Evolutionary conservation across 2,113 vertebrate species (phyloP).

Genomic region (Mastomys natalensis): DNA sequence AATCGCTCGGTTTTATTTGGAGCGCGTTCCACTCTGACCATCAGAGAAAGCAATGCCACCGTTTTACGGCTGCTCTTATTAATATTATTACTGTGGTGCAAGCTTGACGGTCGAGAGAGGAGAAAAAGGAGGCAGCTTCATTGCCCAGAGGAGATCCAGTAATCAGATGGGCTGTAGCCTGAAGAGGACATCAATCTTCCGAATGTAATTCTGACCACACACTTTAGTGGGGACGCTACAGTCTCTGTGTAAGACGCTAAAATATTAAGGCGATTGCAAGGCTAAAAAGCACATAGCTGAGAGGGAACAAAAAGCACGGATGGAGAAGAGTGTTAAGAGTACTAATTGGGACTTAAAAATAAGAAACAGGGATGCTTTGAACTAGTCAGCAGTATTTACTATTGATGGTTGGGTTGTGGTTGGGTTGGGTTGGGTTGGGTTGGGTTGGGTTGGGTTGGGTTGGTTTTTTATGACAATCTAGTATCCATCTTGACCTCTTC

Average conservation of each 20-base stretch:
- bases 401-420: background rate
- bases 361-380: background rate
- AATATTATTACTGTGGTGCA: constrained; percentile 77
- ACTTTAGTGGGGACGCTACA: background rate
- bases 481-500: background rate
- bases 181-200: constrained; percentile 72
- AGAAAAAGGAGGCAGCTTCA: constrained; percentile 74
- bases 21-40: constrained; percentile 68
- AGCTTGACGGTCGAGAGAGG: constrained; percentile 70
- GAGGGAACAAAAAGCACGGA: constrained; percentile 39
- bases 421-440: background rate
- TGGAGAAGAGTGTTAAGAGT: constrained; percentile 22
- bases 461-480: background rate
- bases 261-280: constrained; percentile 15
- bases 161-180: constrained; percentile 76
- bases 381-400: background rate
- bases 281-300: constrained; percentile 54
- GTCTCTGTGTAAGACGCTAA: constrained; percentile 57
- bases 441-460: background rate
- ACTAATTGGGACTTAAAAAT: constrained; percentile 19
- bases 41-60: constrained; percentile 73
- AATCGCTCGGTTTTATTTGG: constrained; percentile 72
- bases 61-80: constrained; percentile 79
- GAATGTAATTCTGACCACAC: constrained; percentile 69
- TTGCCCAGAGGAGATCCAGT: constrained; percentile 78